Evolutionary conservation across 1,140 invertebrate species (phyloP).

Genomic region (Pogonomyrmex barbatus): DNA sequence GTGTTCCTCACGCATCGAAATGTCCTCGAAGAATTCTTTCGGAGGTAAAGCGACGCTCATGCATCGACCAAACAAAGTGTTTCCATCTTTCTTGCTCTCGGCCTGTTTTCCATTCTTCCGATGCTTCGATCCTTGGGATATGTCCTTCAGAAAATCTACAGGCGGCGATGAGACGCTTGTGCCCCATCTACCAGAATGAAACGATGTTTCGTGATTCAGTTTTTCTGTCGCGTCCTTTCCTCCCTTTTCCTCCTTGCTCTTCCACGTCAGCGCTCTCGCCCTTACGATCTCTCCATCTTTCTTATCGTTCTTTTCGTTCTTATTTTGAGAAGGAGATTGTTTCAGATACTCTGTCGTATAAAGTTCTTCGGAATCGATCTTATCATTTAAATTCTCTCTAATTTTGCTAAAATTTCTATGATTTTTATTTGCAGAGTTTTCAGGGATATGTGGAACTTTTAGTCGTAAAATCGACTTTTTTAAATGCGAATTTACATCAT

Average conservation of each 20-base stretch:
- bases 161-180: slow-evolving; percentile 52
- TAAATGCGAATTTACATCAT: not conserved
- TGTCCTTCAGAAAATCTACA: slow-evolving; percentile 58
- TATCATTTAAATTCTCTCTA: not conserved
- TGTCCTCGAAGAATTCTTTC: slow-evolving; percentile 7
- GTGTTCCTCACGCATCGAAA: not conserved
- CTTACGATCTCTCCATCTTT: not conserved
- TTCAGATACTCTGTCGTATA: not conserved
- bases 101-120: slow-evolving; percentile 20
- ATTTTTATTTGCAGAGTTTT: not conserved
- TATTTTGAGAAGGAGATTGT: slow-evolving; percentile 25
- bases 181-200: slow-evolving; percentile 58
- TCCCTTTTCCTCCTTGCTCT: not conserved
- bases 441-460: not conserved
- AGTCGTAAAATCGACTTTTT: not conserved
- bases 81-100: not conserved
- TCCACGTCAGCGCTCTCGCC: not conserved
- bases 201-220: slow-evolving; percentile 36
- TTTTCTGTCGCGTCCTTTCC: not conserved
- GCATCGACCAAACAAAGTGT: slow-evolving; percentile 14
- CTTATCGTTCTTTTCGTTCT: not conserved
- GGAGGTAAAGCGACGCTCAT: slow-evolving; percentile 1
- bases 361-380: not conserved
- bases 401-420: not conserved
- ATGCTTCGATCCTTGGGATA: not conserved